Percentiles rank a stretch among this genome's conserved stretches.
These are phyloP conservation scores for Trichoplusia ni DNA, from an alignment of 1,140 invertebrate species.

Conservation along the genomic window DNA sequence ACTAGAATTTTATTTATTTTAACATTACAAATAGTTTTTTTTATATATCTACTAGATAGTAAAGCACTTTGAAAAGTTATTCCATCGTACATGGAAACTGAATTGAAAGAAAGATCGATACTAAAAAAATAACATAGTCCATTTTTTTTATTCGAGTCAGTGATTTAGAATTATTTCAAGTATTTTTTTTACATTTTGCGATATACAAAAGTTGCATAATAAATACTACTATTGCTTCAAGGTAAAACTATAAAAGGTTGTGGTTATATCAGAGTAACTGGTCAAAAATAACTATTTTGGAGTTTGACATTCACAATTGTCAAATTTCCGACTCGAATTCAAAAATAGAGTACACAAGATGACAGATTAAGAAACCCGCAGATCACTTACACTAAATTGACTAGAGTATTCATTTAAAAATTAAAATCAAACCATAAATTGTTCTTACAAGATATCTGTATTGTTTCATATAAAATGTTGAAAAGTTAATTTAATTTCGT, in stretches of 20 bases:
- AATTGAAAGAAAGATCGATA: conserved; percentile 35
- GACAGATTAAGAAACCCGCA: conserved; percentile 35
- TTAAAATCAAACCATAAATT: conserved; percentile 18
- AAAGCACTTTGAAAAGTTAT: conserved; percentile 80
- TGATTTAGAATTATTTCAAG: no score
- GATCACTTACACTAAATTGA: conserved; percentile 66
- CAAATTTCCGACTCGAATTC: no score
- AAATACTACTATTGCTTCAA: no score
- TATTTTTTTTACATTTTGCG: no score
- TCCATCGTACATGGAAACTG: conserved; percentile 57
- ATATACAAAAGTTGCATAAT: no score
- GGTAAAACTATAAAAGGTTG: no score
- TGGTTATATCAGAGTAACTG: no score
- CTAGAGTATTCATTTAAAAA: conserved; percentile 50
- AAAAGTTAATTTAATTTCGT: neutral
- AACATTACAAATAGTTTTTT: conserved; percentile 76
- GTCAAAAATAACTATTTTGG: no score
- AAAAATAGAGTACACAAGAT: neutral
- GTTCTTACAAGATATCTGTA: neutral
- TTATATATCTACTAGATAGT: conserved; percentile 78
- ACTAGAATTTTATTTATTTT: conserved; percentile 70
- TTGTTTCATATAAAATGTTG: conserved; percentile 5
- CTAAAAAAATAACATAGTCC: no score
- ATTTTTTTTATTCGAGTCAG: neutral
- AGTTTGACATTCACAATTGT: no score